A percentile compares a stretch with the other conserved stretches of the same genome.
Conservation (phyloP, 1,140 invertebrate genomes). For the Pygmarrhopalites habei region DNA sequence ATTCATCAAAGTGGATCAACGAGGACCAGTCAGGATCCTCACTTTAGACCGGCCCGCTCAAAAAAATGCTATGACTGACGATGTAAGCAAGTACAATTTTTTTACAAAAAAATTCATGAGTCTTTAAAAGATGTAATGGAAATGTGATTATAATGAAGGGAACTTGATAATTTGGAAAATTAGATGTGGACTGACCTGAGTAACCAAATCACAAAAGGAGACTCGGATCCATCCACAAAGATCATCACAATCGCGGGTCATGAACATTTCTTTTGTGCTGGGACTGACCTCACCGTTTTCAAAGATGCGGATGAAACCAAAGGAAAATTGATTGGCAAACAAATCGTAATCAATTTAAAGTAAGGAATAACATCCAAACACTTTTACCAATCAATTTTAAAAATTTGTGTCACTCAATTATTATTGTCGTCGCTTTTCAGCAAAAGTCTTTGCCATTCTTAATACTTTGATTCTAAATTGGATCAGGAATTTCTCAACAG, state of each 20-base stretch:
- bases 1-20: conserved; percentile 36
- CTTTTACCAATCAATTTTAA: too few relatives aligned
- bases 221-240: conserved; percentile 45
- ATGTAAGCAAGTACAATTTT: background rate
- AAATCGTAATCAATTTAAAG: conserved; percentile 7
- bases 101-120: background rate
- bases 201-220: conserved; percentile 47
- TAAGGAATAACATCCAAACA: too few relatives aligned
- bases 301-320: conserved; percentile 42
- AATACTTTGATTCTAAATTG: too few relatives aligned
- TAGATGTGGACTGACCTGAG: conserved; percentile 51
- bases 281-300: conserved; percentile 58
- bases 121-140: too few relatives aligned
- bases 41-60: conserved; percentile 48
- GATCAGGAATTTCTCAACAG: conserved; percentile 47
- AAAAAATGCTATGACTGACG: conserved; percentile 54
- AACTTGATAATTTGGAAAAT: background rate
- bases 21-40: conserved; percentile 48
- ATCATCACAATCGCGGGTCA: conserved; percentile 50
- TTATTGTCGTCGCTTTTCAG: too few relatives aligned
- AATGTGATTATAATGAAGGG: background rate
- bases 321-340: conserved; percentile 42
- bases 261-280: conserved; percentile 56
- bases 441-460: too few relatives aligned
- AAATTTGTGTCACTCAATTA: too few relatives aligned